phyloP scores from a whole-genome alignment of 2,888 invertebrate genomes.

The Onchidella celtica region DNA sequence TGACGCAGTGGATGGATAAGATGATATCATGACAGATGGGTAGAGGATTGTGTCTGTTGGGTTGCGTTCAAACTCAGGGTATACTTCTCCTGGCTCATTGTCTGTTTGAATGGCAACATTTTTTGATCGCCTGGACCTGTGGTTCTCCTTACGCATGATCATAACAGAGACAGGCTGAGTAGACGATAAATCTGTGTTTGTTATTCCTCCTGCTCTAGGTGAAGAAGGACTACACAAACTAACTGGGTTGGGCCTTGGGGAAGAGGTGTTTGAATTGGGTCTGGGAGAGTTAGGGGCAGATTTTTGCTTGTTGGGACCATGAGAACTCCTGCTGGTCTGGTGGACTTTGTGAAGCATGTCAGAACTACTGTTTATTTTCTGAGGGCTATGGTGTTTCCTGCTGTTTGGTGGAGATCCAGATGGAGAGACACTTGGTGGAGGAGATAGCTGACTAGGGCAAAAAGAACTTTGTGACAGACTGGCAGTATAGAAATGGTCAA shows the following conservation, averaged over 20 bases:
- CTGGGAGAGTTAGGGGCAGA: not conserved
- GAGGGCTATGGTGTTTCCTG: not conserved
- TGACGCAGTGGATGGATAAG: conserved; percentile 5
- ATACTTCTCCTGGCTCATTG: conserved; percentile 36
- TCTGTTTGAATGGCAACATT: conserved; percentile 45
- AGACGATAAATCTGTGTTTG: conserved; percentile 31
- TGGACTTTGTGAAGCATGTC: not conserved
- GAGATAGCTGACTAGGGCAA: not conserved
- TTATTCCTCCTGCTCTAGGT: not conserved
- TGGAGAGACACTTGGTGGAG: not conserved
- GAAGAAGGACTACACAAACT: not conserved
- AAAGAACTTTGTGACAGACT: not conserved
- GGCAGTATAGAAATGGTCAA: not conserved
- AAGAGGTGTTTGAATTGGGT: not conserved
- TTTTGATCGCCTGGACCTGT: conserved; percentile 34
- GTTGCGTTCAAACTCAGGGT: conserved; percentile 45
- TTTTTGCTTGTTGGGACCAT: not conserved
- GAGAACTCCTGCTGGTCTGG: not conserved
- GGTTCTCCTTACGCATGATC: conserved; percentile 40
- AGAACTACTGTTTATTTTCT: not conserved
- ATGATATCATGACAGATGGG: conserved; percentile 8
- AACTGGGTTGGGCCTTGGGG: not conserved
- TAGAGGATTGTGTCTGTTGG: conserved; percentile 34
- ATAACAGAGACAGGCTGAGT: conserved; percentile 41
- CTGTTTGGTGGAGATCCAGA: not conserved